Conservation (phyloP, 30 jellyfish, hydroid and myxozoan genomes). For the Sanderia malayensis region DNA sequence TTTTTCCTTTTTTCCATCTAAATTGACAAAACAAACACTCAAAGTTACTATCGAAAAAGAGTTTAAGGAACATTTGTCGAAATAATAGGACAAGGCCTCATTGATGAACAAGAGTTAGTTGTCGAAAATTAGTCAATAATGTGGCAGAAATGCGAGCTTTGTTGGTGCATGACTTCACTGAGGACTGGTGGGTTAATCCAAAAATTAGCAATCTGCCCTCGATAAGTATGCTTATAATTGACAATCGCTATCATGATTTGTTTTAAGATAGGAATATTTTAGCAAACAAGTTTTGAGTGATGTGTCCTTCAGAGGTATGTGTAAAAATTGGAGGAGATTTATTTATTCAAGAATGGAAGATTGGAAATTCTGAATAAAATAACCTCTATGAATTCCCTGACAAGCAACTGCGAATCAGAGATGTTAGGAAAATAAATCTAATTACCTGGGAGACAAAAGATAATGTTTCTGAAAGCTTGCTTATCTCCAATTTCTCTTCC, state of each 20-base stretch:
- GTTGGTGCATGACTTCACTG: background rate
- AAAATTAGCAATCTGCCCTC: background rate
- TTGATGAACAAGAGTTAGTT: background rate
- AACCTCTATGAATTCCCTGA: no score
- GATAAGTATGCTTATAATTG: background rate
- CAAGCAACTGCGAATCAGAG: background rate
- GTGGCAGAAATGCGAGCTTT: background rate
- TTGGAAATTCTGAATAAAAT: no score
- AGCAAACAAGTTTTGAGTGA: background rate
- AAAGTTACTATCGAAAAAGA: background rate
- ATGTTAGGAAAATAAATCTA: background rate
- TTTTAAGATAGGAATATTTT: background rate
- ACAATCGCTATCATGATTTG: background rate
- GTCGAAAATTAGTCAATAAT: background rate
- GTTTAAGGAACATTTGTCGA: background rate
- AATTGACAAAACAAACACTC: background rate
- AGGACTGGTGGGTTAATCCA: background rate
- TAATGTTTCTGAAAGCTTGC: background rate
- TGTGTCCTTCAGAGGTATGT: background rate
- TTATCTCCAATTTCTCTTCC: background rate
- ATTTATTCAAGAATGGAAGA: no score
- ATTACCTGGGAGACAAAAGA: background rate
- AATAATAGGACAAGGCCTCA: background rate
- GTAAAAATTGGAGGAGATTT: background rate
- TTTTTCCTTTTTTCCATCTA: background rate